These are phyloP conservation scores for Chouioia cunea DNA, from an alignment of 2,888 invertebrate species.

Conservation along the genomic window DNA sequence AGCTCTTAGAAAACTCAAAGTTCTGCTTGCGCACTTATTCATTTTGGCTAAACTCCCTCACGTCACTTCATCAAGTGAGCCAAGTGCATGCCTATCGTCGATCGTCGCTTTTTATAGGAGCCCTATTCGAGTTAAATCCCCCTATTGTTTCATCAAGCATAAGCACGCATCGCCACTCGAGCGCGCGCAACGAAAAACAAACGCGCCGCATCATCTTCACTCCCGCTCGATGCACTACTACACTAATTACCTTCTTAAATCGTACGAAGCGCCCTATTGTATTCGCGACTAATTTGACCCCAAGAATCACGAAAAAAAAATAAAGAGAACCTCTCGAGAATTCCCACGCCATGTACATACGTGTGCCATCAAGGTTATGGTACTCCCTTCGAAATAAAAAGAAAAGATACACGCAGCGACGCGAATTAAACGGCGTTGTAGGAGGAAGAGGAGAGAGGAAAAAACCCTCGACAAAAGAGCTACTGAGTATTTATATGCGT, in stretches of 20 bases:
- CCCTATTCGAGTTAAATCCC: conserved; percentile 25
- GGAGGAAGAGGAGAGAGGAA: conserved; percentile 21
- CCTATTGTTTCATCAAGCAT: conserved; percentile 40
- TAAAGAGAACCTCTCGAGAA: conserved; percentile 18
- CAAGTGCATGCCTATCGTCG: too few relatives aligned
- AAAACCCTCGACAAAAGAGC: conserved; percentile 4
- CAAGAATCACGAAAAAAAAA: not conserved
- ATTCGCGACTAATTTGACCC: conserved; percentile 26
- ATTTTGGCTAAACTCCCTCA: too few relatives aligned
- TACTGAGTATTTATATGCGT: not conserved
- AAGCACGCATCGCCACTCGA: too few relatives aligned
- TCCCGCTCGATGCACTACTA: not conserved
- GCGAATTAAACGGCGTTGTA: conserved; percentile 33
- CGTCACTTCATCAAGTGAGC: too few relatives aligned
- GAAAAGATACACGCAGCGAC: conserved; percentile 8
- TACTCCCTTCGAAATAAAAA: conserved; percentile 1
- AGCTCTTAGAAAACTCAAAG: too few relatives aligned
- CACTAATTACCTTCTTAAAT: conserved; percentile 29
- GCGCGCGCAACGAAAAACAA: conserved; percentile 18
- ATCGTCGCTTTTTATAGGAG: not conserved
- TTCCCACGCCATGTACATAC: conserved; percentile 7
- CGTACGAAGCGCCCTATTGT: conserved; percentile 12
- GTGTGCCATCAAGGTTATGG: conserved; percentile 18
- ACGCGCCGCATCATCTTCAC: not conserved
- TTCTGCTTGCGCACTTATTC: too few relatives aligned